A percentile compares a stretch with the other conserved stretches of the same genome.
Conservation (phyloP, 2,113 vertebrate genomes). For the Varanus salvator region DNA sequence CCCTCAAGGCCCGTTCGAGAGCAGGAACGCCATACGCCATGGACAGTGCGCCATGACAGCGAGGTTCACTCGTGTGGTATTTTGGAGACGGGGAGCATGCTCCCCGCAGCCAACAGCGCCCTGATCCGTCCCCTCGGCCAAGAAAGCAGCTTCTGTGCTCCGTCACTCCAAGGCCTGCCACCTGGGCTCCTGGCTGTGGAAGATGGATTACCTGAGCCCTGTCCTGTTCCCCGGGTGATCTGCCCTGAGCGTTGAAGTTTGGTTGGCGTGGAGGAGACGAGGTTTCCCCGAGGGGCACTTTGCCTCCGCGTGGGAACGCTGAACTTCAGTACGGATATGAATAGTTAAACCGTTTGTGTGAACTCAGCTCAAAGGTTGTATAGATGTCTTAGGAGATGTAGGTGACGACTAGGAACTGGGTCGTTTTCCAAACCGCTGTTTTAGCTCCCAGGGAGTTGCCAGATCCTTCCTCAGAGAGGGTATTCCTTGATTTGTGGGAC, state of each 20-base stretch:
- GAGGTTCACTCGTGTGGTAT: no score
- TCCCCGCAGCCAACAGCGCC: no score
- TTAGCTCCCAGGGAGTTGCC: not conserved
- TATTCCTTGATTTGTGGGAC: not conserved
- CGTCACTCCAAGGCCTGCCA: not conserved
- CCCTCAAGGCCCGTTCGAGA: not conserved
- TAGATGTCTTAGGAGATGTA: not conserved
- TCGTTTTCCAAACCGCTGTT: not conserved
- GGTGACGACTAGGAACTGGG: not conserved
- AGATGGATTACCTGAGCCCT: not conserved
- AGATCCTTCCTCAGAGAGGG: not conserved
- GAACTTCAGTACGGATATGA: not conserved
- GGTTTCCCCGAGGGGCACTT: not conserved
- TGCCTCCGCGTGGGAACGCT: not conserved
- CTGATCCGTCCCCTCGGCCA: not conserved
- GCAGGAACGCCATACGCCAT: not conserved
- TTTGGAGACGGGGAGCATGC: not conserved
- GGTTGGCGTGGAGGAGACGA: no score
- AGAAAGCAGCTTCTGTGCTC: rapidly evolving
- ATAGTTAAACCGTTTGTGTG: not conserved
- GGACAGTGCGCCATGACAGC: no score
- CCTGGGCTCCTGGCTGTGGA: not conserved
- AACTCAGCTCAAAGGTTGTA: no score
- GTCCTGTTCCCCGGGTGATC: not conserved
- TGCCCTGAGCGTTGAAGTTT: no score